Evolutionary conservation across 1,140 invertebrate species (phyloP).

Genomic region (Tetragonula clypearis): DNA sequence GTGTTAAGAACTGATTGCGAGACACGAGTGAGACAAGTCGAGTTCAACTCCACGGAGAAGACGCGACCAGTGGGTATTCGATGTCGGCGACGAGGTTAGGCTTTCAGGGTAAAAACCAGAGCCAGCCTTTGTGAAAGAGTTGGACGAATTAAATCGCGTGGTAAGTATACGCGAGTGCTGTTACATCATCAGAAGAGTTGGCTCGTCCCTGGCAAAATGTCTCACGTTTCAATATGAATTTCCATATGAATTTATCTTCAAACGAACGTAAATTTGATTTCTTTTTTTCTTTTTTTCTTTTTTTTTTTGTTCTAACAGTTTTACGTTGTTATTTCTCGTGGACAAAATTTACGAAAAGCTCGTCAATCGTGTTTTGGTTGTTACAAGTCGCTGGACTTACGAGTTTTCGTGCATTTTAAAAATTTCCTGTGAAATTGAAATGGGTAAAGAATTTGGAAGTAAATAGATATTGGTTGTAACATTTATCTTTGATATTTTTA

Average conservation of each 20-base stretch:
- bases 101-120: conserved; percentile 56
- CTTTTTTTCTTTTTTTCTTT: background rate
- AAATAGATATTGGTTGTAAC: no score
- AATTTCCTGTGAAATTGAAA: no score
- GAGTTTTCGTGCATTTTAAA: no score
- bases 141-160: conserved; percentile 36
- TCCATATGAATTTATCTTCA: conserved; percentile 26
- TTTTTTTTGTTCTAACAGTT: background rate
- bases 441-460: no score
- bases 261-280: background rate
- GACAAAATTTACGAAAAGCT: no score
- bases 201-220: conserved; percentile 39
- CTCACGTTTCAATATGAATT: conserved; percentile 54
- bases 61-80: conserved; percentile 32
- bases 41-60: background rate
- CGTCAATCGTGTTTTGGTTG: no score
- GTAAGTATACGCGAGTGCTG: conserved; percentile 1
- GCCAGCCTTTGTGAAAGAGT: conserved; percentile 44
- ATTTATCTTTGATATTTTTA: no score
- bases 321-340: no score
- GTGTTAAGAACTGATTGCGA: background rate
- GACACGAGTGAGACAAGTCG: background rate
- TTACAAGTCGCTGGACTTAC: no score
- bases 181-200: conserved; percentile 48
- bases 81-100: conserved; percentile 47